Conservation (phyloP, 2,797 vertebrate genomes). For the Centropyge bicolor region DNA sequence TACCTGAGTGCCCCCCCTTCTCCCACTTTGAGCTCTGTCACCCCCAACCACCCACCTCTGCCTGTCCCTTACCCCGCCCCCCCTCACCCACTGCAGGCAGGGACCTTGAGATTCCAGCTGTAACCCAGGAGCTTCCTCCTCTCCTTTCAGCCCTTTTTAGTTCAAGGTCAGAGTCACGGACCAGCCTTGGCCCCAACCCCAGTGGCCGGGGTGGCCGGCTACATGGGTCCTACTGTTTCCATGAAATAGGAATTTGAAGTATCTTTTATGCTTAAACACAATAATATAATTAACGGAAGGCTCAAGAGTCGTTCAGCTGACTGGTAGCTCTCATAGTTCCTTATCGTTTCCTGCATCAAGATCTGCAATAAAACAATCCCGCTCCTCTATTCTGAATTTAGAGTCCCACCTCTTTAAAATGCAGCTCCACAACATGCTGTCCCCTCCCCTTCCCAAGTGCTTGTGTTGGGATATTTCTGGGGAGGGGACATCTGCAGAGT, state of each 20-base stretch:
- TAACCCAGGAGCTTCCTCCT: conserved; percentile 85
- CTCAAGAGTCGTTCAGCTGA: not conserved
- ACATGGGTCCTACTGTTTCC: conserved; percentile 48
- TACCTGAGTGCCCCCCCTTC: conserved; percentile 83
- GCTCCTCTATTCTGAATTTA: conserved; percentile 6
- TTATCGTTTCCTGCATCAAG: not conserved
- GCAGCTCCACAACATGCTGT: conserved; percentile 39
- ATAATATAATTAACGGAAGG: not conserved
- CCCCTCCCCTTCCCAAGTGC: conserved; percentile 33
- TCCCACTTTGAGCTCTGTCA: conserved; percentile 41
- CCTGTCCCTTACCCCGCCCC: conserved; percentile 60
- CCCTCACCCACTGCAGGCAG: conserved; percentile 67
- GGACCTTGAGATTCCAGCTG: conserved; percentile 90
- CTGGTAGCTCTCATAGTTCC: not conserved
- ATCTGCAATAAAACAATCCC: conserved; percentile 8
- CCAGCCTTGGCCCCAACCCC: conserved; percentile 63
- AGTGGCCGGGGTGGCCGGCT: conserved; percentile 51
- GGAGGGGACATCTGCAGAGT: conserved; percentile 76
- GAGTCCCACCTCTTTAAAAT: conserved; percentile 49
- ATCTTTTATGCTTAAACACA: conserved; percentile 24
- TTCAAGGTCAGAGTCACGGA: conserved; percentile 82
- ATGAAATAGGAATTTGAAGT: conserved; percentile 52
- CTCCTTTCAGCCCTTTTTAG: conserved; percentile 84
- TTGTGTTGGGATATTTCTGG: conserved; percentile 64
- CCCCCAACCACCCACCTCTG: conserved; percentile 72